Percentiles rank a stretch among this genome's conserved stretches.
Evolutionary conservation across 2,797 vertebrate genomes (phyloP).

Genomic region (Pogonophryne albipinna): DNA sequence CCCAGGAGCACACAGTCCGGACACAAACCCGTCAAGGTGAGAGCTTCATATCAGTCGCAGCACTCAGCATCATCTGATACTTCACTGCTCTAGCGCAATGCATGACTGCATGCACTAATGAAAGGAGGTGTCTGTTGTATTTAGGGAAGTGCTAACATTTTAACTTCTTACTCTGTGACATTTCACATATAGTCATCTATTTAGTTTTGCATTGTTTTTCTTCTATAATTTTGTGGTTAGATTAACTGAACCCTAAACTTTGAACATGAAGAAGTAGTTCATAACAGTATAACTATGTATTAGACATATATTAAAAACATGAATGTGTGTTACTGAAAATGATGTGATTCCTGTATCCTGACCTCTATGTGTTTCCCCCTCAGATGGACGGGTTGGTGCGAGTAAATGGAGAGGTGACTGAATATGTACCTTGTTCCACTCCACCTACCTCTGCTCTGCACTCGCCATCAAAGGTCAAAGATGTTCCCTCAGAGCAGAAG

Average conservation of each 20-base stretch:
- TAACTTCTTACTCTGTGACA: not conserved
- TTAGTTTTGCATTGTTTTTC: not conserved
- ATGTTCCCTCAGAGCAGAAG: not conserved
- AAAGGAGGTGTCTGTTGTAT: slow-evolving; percentile 12
- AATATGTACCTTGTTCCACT: slow-evolving; percentile 39
- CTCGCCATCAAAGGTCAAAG: slow-evolving; percentile 38
- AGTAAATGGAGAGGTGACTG: slow-evolving; percentile 86
- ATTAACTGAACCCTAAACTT: not conserved
- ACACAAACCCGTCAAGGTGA: slow-evolving; percentile 93
- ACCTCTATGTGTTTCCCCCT: slow-evolving; percentile 25
- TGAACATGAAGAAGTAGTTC: too few species aligned
- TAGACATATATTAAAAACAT: too few species aligned
- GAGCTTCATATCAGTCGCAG: slow-evolving; percentile 20
- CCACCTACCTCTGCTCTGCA: slow-evolving; percentile 28
- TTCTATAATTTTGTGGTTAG: not conserved
- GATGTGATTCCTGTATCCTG: too few species aligned
- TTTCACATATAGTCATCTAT: not conserved
- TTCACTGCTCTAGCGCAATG: not conserved
- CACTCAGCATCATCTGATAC: slow-evolving; percentile 11
- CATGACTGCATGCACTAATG: not conserved
- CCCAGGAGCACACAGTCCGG: slow-evolving; percentile 87
- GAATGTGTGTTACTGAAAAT: too few species aligned
- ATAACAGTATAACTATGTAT: too few species aligned
- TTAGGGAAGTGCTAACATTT: slow-evolving; percentile 6
- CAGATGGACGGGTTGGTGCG: slow-evolving; percentile 89